phyloP scores from a whole-genome alignment of 1,140 invertebrate genomes.

The Piezodorus guildinii region DNA sequence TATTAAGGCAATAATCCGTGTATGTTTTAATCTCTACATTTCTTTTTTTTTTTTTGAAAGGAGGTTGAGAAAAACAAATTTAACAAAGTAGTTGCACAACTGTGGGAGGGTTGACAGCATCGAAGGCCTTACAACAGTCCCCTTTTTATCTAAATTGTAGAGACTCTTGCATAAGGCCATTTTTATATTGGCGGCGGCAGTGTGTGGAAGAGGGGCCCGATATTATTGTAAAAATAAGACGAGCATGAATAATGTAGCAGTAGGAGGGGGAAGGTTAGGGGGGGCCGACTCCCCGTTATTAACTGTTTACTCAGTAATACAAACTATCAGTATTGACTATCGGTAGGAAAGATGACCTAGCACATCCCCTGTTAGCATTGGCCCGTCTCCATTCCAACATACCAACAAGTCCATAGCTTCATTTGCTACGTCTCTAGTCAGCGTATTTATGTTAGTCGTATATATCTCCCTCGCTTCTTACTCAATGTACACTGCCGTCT shows the following conservation, averaged over 20 bases:
- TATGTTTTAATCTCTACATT: too few species aligned
- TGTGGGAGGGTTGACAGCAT: too few species aligned
- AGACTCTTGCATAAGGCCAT: too few species aligned
- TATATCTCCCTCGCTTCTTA: too few species aligned
- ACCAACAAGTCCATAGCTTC: neutral
- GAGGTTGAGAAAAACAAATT: neutral
- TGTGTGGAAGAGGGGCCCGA: neutral
- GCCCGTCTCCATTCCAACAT: neutral
- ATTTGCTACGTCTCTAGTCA: neutral
- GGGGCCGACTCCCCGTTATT: neutral
- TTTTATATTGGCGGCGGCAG: neutral
- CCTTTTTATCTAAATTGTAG: constrained; percentile 3
- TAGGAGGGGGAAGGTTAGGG: neutral
- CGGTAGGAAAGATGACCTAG: neutral
- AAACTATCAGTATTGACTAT: constrained; percentile 1
- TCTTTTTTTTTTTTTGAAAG: too few species aligned
- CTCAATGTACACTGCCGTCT: too few species aligned
- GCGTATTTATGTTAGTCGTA: too few species aligned
- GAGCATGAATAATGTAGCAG: neutral
- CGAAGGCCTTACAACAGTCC: neutral
- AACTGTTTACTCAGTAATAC: constrained; percentile 4
- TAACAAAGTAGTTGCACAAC: neutral
- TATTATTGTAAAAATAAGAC: constrained; percentile 6
- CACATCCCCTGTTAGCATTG: neutral
- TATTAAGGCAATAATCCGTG: too few species aligned